Conservation (phyloP, 2,113 vertebrate genomes). For the Eulemur macaco region DNA sequence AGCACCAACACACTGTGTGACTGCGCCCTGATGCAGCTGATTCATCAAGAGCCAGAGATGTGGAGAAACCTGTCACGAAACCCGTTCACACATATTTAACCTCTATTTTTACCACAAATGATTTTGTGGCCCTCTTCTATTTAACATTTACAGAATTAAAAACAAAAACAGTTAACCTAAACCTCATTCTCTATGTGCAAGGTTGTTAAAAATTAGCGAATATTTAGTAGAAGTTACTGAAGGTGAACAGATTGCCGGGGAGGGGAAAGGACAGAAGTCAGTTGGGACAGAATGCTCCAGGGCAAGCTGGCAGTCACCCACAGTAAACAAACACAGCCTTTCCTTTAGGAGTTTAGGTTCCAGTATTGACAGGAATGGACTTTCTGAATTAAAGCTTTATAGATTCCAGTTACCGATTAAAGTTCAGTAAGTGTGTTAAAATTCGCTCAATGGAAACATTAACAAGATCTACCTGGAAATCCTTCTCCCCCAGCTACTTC, state of each 20-base stretch:
- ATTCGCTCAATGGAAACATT: not conserved
- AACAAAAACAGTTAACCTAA: not conserved
- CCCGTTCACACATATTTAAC: not conserved
- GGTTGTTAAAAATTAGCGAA: constrained; percentile 4
- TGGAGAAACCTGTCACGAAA: not conserved
- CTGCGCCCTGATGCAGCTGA: not conserved
- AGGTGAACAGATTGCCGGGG: not conserved
- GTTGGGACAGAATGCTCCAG: not conserved
- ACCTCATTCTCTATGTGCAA: not conserved
- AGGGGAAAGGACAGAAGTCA: not conserved
- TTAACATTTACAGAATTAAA: constrained; percentile 31
- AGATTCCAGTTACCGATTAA: not conserved
- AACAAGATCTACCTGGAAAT: not conserved
- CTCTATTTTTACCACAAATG: not conserved
- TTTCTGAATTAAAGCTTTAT: constrained; percentile 5
- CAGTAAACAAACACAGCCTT: not conserved
- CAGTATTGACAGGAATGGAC: not conserved
- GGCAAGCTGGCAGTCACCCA: not conserved
- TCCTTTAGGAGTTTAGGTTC: not conserved
- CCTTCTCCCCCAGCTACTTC: not conserved
- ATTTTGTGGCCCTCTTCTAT: not conserved
- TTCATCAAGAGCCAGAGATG: not conserved
- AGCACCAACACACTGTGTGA: not conserved
- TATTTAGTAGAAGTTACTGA: not conserved
- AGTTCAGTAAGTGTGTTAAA: not conserved